Base-by-base conservation (phyloP, 2,888 invertebrate species). In the Ceriagrion tenellum region DNA sequence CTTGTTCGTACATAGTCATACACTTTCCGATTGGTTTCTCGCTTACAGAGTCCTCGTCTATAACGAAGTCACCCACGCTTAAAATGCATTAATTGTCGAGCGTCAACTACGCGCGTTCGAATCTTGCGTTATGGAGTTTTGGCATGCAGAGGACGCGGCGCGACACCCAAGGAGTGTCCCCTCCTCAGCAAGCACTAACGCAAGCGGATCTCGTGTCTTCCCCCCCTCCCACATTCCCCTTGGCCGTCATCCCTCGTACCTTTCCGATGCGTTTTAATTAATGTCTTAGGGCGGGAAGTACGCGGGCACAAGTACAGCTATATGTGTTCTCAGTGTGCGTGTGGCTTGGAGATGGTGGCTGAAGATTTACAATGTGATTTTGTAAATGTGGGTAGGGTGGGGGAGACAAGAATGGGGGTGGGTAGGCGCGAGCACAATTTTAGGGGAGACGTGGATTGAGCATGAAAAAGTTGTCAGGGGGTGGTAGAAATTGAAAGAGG, bases 321-420 rank as follows among this genome's bases (percentile, higher is more conserved):
- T 59, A 47, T 12, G 13, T 59, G 20, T 59, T 16, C 13, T 20
- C 59, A 8, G 59, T 20, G 59, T 12, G 59, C 59, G 59, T 26
- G 69, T 69, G 69, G 69, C n/a, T 59, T 59, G 81, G 81, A 35
- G 81, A 81, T 26, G 81, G 30, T 35, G 13, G 81, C 12, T 16
- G 81, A 81, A 81, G 81, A 81, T 81, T 81, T 81, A 81, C 81
- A 81, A 81, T 81, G n/a, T n/a, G n/a, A n/a, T n/a, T n/a, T n/a
- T n/a, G n/a, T n/a, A n/a, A n/a, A n/a, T n/a, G n/a, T n/a, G 13
- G 81, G 35, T 10, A 35, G 0, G 30, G 16, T n/a, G 81, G 30
- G 81, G 16, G 35, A 30, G 81, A 16, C 10, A 30, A 74, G 30
- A 30, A 12, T 30, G 74, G 26, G n/a, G 16, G 35, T 16, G 13